Evolutionary conservation across 92 coral and sea anemone genomes (phyloP), one percentile per base, ranked within the genome.

Genomic region (Phenganax subtilis): DNA sequence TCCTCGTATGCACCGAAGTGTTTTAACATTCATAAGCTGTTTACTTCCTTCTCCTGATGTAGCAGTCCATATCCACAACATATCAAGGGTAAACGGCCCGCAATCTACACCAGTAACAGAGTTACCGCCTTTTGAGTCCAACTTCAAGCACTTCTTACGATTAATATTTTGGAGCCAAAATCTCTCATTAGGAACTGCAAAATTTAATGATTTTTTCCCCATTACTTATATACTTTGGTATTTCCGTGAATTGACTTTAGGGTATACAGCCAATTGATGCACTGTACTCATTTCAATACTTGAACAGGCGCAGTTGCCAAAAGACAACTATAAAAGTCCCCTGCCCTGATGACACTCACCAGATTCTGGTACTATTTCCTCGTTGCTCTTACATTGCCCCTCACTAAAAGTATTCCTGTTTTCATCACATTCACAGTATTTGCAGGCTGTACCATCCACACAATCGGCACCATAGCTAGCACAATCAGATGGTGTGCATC

Each of bases 301-400:
- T 37, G 2, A 37, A 37, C 1, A 37, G 47, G 47, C 1, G 47
- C 47, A 37, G 47, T 37, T 37, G 47, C 47, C 4, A 37, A 37
- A 37, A 4, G 47, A 37, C 47, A 37, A 37, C 47, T 69, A 54
- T 17, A 10, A n/a, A 1, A 37, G 47, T 37, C 47, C 47, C 47
- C 47, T 37, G 47, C 47, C 47, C 47, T 4, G 4, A 37, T 37
- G 47, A 16, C 16, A 74, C 25, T 28, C 11, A 76, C 81, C 64
- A 57, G 81, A 76, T 60, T 76, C 81, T 15, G 69, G 70, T 12
- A 57, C 56, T 55, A 76, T 30, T 10, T 76, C 71, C 47, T 68
- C 73, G 15, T 68, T 53, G 47, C 73, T 2, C 8, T 17, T 68
- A 54, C 73, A 68, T 44, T 2, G 8, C 12, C 54, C 73, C 10